Conservation (phyloP, 2,888 invertebrate genomes). For the Torymus aiolomorphi region DNA sequence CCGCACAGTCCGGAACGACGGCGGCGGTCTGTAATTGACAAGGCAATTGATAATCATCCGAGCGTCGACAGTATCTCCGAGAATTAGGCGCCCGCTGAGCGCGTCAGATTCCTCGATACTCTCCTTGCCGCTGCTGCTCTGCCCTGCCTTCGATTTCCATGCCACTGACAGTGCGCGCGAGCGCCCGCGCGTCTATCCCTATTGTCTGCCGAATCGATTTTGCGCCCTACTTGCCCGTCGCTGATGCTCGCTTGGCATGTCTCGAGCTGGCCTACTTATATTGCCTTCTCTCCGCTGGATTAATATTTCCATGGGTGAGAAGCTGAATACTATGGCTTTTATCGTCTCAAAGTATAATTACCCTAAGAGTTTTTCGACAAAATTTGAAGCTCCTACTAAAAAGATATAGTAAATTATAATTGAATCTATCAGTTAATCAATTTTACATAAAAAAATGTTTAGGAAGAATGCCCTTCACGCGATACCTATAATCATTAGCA, state of each 20-base stretch:
- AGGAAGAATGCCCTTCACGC: too few species aligned
- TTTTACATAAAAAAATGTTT: too few species aligned
- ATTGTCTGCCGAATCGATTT: slow-evolving; percentile 10
- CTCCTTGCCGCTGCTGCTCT: neutral
- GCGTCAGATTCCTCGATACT: slow-evolving; percentile 40
- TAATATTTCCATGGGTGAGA: too few species aligned
- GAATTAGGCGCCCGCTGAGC: slow-evolving; percentile 60
- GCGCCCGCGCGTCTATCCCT: neutral
- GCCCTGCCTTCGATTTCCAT: slow-evolving; percentile 23
- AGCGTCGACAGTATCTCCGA: slow-evolving; percentile 66
- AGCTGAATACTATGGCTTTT: too few species aligned
- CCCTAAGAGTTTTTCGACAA: too few species aligned
- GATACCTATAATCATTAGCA: too few species aligned
- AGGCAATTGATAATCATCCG: slow-evolving; percentile 71
- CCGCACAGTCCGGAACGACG: slow-evolving; percentile 44
- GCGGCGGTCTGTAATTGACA: slow-evolving; percentile 71
- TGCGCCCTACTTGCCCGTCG: neutral
- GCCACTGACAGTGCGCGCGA: slow-evolving; percentile 5
- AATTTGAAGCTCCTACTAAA: too few species aligned
- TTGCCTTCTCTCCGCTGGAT: neutral
- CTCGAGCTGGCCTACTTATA: slow-evolving; percentile 18
- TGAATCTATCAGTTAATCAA: too few species aligned
- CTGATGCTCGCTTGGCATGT: neutral
- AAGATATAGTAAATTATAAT: too few species aligned
- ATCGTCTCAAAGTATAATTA: too few species aligned